Evolutionary conservation across 2,797 vertebrate species (phyloP), one percentile per base, ranked within the genome.

Genomic region (Chromis chromis): DNA sequence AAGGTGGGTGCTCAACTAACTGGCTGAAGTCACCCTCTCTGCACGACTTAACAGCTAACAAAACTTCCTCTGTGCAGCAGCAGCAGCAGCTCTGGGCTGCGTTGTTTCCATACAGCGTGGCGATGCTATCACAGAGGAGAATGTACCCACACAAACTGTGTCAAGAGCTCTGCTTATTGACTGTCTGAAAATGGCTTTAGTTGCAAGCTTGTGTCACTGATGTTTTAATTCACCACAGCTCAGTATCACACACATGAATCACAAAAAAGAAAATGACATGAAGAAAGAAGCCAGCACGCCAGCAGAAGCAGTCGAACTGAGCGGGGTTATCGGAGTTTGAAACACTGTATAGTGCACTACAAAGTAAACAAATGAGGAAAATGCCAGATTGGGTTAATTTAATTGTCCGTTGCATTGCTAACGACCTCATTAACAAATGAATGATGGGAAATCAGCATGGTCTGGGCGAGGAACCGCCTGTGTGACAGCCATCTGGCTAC

Each of bases 401-500:
- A 93, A 94, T 93, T 93, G 93, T 92, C 91, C 85, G 83, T 78
- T 92, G 92, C 90, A 83, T 91, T 92, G 90, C 93, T 94, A 94
- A 95, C 90, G 92, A 93, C 92, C 93, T 92, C 92, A 94, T 94
- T 95, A 94, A 90, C 81, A 69, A 77, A 91, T 93, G 92, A 94
- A 92, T 92, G 93, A 94, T 94, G 89, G 93, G 88, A 91, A 93
- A 93, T 89, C 92, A 94, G 90, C 88, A 85, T 87, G 87, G 86
- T 84, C 88, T 82, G 86, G 82, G 83, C 84, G 80, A 94, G 87
- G 86, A 85, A 90, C 87, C 58, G 91, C 86, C 91, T 92, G 86
- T 91, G 91, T 93, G 93, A 94, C 92, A 93, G 86, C 92, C 94
- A 94, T 95, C 94, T 95, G 94, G 92, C 83, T 88, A 70, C 78